Conservation (phyloP, 2,797 vertebrate genomes). For the Eulemur coronatus region DNA sequence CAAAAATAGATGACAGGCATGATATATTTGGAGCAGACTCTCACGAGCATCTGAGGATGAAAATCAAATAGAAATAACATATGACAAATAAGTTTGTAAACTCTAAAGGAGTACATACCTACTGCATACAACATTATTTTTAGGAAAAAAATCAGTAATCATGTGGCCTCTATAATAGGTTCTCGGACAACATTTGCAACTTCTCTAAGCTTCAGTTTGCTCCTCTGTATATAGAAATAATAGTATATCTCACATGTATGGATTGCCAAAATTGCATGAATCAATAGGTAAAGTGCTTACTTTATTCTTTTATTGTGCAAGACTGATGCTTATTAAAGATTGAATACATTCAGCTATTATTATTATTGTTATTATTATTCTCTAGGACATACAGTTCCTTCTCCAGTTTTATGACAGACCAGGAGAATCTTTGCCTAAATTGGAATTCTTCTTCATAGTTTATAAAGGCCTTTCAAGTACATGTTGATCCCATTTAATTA, state of each 20-base stretch:
- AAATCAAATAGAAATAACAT: constrained; percentile 15
- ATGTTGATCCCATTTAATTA: neutral
- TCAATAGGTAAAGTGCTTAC: neutral
- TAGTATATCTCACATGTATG: neutral
- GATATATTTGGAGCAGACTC: neutral
- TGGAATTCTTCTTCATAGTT: neutral
- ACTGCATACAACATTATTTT: neutral
- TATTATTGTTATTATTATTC: neutral
- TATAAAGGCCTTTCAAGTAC: neutral
- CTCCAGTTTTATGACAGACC: neutral
- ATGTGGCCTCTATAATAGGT: neutral
- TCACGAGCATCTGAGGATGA: neutral
- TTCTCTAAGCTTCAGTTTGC: neutral
- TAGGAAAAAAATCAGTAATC: neutral
- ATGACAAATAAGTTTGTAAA: neutral
- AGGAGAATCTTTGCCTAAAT: neutral
- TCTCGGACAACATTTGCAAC: neutral
- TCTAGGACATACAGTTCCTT: neutral
- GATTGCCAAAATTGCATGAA: neutral
- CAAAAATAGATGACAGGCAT: neutral
- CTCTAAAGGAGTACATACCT: neutral
- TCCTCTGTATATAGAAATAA: neutral
- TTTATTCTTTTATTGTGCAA: neutral
- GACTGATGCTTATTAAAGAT: neutral
- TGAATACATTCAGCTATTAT: neutral